Conservation (phyloP, 2,113 vertebrate species). For the Erinaceus europaeus region DNA sequence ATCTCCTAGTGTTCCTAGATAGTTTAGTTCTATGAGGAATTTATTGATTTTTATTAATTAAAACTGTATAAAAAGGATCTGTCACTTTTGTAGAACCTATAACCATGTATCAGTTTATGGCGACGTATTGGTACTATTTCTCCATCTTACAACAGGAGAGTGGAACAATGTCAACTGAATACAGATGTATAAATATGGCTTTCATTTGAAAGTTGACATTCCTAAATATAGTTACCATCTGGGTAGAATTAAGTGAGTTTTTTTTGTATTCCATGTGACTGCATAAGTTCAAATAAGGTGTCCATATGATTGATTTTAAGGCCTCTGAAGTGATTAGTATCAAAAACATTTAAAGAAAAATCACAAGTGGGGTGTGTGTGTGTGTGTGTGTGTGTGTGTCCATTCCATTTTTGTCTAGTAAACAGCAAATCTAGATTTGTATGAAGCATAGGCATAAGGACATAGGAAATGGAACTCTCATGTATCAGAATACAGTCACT, state of each 20-base stretch:
- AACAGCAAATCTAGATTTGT: background rate
- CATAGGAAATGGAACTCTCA: background rate
- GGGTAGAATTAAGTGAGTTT: background rate
- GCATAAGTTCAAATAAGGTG: background rate
- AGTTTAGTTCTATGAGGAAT: background rate
- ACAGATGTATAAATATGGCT: background rate
- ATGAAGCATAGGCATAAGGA: too few species aligned
- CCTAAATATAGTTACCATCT: background rate
- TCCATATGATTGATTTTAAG: background rate
- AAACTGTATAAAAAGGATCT: background rate
- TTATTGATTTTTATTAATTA: background rate
- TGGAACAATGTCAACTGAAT: background rate
- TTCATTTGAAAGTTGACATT: background rate
- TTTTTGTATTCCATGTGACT: background rate
- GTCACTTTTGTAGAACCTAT: background rate
- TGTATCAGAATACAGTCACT: background rate
- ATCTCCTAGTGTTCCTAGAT: background rate
- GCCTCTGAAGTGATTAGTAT: background rate
- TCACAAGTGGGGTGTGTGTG: too few species aligned
- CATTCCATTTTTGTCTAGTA: background rate
- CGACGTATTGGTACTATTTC: background rate
- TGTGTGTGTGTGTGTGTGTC: too few species aligned
- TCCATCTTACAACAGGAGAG: background rate
- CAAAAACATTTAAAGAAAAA: background rate
- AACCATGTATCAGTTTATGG: background rate